Evolutionary conservation across 2,113 vertebrate genomes (phyloP).

Genomic region (Sula dactylatra): DNA sequence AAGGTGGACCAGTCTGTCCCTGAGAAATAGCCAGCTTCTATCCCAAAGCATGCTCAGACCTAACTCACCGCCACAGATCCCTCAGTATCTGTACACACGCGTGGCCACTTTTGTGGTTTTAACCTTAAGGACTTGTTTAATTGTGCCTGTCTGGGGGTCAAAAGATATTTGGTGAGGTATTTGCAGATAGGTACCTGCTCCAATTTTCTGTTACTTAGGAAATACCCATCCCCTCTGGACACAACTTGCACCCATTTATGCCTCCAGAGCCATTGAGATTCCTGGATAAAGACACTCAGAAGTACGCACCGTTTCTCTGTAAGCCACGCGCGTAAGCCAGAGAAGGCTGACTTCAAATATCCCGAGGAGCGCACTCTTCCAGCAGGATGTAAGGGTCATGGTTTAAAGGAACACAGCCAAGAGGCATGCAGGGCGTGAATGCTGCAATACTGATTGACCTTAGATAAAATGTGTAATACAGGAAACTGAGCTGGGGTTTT

Average conservation of each 20-base stretch:
- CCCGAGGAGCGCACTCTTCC: background rate
- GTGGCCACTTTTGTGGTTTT: accelerated
- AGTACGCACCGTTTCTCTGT: accelerated
- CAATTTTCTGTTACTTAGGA: background rate
- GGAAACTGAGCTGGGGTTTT: background rate
- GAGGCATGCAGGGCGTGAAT: accelerated
- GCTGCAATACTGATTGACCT: accelerated
- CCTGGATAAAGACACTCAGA: background rate
- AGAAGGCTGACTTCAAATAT: background rate
- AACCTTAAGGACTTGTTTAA: background rate
- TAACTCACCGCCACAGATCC: accelerated
- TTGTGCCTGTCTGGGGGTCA: background rate
- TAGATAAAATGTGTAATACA: accelerated
- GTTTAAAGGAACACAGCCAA: background rate
- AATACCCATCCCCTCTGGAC: background rate
- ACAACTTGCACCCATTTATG: accelerated
- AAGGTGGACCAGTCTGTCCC: background rate
- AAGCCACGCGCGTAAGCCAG: background rate
- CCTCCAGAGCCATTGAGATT: background rate
- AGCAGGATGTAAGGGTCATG: background rate
- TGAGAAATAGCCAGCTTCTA: background rate
- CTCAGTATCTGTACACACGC: accelerated
- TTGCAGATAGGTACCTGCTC: background rate
- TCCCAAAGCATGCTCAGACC: background rate
- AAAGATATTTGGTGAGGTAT: no score